A percentile compares a stretch with the other conserved stretches of the same genome.
phyloP scores from a whole-genome alignment of 1,140 invertebrate genomes.

The Agrypnia vestita region DNA sequence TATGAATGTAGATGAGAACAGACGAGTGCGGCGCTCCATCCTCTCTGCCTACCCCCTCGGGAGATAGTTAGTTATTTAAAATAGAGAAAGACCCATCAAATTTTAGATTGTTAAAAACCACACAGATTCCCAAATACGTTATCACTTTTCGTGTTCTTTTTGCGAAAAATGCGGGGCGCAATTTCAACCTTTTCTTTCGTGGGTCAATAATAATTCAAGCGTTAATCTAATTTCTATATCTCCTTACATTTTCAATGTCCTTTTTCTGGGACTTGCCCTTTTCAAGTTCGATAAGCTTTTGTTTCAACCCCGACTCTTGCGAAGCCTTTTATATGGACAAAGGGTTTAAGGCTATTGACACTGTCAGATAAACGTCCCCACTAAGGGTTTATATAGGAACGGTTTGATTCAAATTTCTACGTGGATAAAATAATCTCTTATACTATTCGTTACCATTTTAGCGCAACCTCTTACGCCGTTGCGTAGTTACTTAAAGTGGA shows the following conservation, averaged over 20 bases:
- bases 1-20: no score
- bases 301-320: constrained; percentile 40
- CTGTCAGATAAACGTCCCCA: constrained; percentile 51
- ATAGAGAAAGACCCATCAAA: no score
- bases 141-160: no score
- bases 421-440: no score
- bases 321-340: constrained; percentile 27
- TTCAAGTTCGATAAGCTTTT: constrained; percentile 51
- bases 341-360: constrained; percentile 40
- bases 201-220: constrained; percentile 54
- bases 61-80: no score
- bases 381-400: neutral
- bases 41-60: no score
- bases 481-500: no score
- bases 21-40: no score
- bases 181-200: constrained; percentile 2
- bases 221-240: constrained; percentile 48
- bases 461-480: no score
- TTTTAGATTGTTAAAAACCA: no score
- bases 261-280: constrained; percentile 46
- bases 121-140: no score
- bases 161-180: neutral
- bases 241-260: constrained; percentile 55
- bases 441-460: no score
- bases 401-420: neutral